Conservation (phyloP, 2,888 invertebrate genomes). For the Eudemis profundana region DNA sequence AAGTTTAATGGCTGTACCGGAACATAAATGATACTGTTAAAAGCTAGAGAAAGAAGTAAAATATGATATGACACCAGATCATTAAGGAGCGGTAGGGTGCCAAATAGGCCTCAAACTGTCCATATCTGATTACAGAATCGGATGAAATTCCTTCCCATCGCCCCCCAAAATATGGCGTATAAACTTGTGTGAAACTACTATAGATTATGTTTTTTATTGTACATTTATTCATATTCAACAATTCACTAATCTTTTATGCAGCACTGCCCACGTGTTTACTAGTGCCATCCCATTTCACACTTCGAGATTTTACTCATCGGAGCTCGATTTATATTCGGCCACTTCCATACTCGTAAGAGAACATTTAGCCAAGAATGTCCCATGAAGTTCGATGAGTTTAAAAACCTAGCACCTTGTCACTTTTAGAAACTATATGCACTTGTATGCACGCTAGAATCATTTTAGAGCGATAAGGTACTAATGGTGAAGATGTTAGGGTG, state of each 20-base stretch:
- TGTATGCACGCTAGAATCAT: background rate
- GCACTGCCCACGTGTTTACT: constrained; percentile 24
- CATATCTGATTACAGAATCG: constrained; percentile 26
- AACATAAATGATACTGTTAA: constrained; percentile 13
- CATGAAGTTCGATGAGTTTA: constrained; percentile 15
- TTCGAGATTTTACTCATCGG: constrained; percentile 34
- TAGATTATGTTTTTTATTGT: constrained; percentile 24
- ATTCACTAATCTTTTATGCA: constrained; percentile 29
- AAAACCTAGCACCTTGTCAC: constrained; percentile 9
- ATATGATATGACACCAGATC: constrained; percentile 19
- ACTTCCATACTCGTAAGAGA: constrained; percentile 30
- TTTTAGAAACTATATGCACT: background rate
- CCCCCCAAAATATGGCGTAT: constrained; percentile 18
- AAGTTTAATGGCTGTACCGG: constrained; percentile 4
- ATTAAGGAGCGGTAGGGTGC: constrained; percentile 30
- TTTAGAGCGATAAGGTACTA: constrained; percentile 17
- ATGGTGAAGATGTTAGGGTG: constrained; percentile 16
- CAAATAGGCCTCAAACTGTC: constrained; percentile 24
- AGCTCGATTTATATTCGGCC: constrained; percentile 30
- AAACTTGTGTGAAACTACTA: constrained; percentile 24
- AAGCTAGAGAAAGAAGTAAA: constrained; percentile 32
- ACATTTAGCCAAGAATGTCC: constrained; percentile 35
- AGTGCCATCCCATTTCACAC: constrained; percentile 31
- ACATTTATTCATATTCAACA: constrained; percentile 29
- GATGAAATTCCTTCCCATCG: constrained; percentile 18